phyloP scores from a whole-genome alignment of 2,888 invertebrate genomes.

The Spodoptera littoralis region DNA sequence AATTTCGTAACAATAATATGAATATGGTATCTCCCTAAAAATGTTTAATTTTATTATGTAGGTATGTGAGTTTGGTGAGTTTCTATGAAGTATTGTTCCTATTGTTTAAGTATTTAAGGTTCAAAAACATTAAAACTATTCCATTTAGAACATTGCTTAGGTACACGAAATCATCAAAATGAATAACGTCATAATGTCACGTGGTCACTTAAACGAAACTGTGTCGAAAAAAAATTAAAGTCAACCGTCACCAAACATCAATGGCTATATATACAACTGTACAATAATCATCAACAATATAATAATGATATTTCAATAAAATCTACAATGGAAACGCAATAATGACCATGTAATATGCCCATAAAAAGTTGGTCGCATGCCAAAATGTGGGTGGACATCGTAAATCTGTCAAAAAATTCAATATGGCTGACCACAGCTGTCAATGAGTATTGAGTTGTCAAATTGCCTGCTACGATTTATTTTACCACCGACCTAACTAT shows the following conservation, averaged over 20 bases:
- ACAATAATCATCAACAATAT: constrained; percentile 31
- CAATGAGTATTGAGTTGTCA: constrained; percentile 81
- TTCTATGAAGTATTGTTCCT: no score
- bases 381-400: constrained; percentile 74
- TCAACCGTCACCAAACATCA: constrained; percentile 26
- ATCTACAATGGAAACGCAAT: constrained; percentile 62
- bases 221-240: constrained; percentile 28
- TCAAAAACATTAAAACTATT: no score
- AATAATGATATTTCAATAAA: constrained; percentile 52
- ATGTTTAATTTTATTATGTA: no score
- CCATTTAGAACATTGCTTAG: no score
- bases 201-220: no score
- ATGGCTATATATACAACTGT: constrained; percentile 36
- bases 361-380: constrained; percentile 65
- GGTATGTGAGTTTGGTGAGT: no score
- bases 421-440: constrained; percentile 84
- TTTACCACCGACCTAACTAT: constrained; percentile 3
- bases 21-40: no score
- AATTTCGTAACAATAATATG: no score
- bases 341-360: constrained; percentile 72
- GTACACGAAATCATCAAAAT: no score
- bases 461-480: constrained; percentile 54
- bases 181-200: no score
- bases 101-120: no score
- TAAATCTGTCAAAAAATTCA: constrained; percentile 72